Base-by-base conservation (phyloP, 2,888 invertebrate genomes). In the Odontomyia ornata region DNA sequence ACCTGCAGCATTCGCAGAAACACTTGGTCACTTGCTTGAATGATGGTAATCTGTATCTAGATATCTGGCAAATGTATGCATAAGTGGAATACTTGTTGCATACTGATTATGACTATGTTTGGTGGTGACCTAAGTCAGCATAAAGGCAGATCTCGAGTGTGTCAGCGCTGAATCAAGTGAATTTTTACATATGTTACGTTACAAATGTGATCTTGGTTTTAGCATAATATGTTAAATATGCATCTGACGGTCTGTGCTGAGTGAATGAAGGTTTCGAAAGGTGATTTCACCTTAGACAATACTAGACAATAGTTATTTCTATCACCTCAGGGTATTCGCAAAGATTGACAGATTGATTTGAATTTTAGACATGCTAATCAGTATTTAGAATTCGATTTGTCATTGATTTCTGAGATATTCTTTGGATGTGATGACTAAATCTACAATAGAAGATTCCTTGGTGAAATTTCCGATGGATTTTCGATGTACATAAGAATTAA, bases 41-140 rank as follows among this genome's bases (percentile, higher is more conserved):
- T 43, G 73, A 57, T 60, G 73, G 28, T 60, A 73, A 73, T 73
- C 73, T 18, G 57, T 23, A 57, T 46, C 69, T 46, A 69, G 69
- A 69, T 69, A 47, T 69, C 69, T 69, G 47, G 36, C n/a, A 43
- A 73, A 73, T 73, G 57, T 73, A 60, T 73, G 73, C 73, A 73
- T 73, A 73, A 73, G 60, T 73, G 73, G 36, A 28, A 73, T 73
- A 73, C 73, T n/a, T 57, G 73, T 73, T 73, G 73, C 73, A 73
- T 60, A 73, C 57, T 73, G 57, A 73, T 73, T 73, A 73, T 73
- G 73, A 73, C 73, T 73, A 73, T 73, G 57, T 73, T 73, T 73
- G 73, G 57, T 23, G 73, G 73, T 73, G 73, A 73, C 73, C 73
- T 73, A 73, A 73, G 60, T 13, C 15, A 60, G 18, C 21, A 15